A percentile compares a stretch with the other conserved stretches of the same genome.
Conservation (phyloP, 2,888 invertebrate species). For the Ophioninae sp. region DNA sequence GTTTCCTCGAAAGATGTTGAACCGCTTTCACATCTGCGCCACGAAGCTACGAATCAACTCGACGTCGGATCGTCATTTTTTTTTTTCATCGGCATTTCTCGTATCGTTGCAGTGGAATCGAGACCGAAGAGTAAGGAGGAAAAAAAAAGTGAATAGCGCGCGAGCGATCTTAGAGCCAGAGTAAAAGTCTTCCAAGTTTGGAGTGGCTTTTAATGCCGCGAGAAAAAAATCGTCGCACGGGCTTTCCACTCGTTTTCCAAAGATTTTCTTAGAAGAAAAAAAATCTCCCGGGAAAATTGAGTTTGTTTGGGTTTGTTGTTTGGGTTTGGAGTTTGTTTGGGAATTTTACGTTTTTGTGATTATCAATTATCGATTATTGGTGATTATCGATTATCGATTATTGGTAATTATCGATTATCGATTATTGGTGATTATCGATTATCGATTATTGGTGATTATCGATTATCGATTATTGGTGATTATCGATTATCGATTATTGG, state of each 20-base stretch:
- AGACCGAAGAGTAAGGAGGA: neutral
- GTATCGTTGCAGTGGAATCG: constrained; percentile 12
- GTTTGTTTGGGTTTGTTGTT: no score
- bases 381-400: no score
- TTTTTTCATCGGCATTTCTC: neutral
- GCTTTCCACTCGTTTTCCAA: constrained; percentile 44
- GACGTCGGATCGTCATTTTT: constrained; percentile 13
- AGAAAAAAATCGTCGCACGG: constrained; percentile 40
- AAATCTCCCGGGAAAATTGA: no score
- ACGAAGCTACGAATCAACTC: constrained; percentile 37
- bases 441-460: no score
- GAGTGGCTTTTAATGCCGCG: constrained; percentile 47
- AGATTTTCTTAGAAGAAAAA: no score
- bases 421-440: no score
- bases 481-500: no score
- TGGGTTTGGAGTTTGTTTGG: no score
- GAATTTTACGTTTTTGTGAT: no score
- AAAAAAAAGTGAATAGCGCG: neutral
- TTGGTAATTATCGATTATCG: no score
- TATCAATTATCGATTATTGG: no score
- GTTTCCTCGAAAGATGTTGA: constrained; percentile 10
- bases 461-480: no score
- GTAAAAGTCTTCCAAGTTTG: constrained; percentile 54
- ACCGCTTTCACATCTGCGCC: constrained; percentile 43
- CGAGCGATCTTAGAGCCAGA: constrained; percentile 11